Evolutionary conservation across 2,888 invertebrate genomes (phyloP).

Genomic region (Cosmorhoe ocellata): DNA sequence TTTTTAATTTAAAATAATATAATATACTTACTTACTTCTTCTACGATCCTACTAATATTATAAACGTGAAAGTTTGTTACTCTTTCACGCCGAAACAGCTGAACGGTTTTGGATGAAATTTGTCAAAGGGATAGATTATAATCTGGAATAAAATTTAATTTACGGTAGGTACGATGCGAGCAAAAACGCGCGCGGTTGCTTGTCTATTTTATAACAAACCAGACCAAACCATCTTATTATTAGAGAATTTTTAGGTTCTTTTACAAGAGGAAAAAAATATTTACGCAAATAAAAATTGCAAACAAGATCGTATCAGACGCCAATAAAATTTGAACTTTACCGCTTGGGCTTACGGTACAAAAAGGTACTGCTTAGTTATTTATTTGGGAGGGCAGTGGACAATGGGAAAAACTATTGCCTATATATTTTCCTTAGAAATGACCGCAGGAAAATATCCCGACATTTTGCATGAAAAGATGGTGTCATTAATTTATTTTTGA

Average conservation of each 20-base stretch:
- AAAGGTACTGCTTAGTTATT: slow-evolving; percentile 15
- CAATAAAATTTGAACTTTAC: slow-evolving; percentile 19
- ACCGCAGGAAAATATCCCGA: slow-evolving; percentile 11
- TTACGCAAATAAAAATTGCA: slow-evolving; percentile 6
- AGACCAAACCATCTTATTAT: not conserved
- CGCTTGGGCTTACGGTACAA: slow-evolving; percentile 3
- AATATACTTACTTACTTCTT: too few relatives aligned
- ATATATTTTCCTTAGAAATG: slow-evolving; percentile 26
- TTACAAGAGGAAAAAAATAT: slow-evolving; percentile 3
- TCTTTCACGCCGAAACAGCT: too few relatives aligned
- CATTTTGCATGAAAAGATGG: slow-evolving; percentile 10
- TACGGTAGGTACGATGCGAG: too few relatives aligned
- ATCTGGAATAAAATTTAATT: too few relatives aligned
- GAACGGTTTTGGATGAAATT: too few relatives aligned
- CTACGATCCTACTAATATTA: too few relatives aligned
- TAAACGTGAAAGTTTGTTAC: too few relatives aligned
- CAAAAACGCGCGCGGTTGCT: too few relatives aligned
- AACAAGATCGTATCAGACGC: not conserved
- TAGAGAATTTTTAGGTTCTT: too few relatives aligned
- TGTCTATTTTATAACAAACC: too few relatives aligned
- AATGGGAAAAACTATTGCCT: slow-evolving; percentile 30
- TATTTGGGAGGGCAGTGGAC: slow-evolving; percentile 15
- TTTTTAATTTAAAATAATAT: too few relatives aligned
- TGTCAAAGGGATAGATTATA: too few relatives aligned
- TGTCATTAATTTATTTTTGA: not conserved